phyloP scores from a whole-genome alignment of 2,797 vertebrate genomes.

The Pseudochirops cupreus region DNA sequence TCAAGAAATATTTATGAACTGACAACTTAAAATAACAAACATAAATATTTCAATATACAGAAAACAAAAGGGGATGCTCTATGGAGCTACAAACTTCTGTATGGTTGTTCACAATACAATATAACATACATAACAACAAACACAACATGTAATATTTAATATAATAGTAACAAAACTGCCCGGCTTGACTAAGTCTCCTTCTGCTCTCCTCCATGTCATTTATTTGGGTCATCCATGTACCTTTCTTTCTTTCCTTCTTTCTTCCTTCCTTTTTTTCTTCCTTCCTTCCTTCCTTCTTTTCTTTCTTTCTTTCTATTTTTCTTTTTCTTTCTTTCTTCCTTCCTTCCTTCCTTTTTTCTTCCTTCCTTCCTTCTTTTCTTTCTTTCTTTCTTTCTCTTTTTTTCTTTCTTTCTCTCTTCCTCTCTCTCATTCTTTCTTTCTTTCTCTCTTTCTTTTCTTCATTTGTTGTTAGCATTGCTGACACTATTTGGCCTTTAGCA shows the following conservation, averaged over 20 bases:
- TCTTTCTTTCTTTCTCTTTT: too few species aligned
- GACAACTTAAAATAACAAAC: too few species aligned
- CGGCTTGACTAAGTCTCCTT: not conserved
- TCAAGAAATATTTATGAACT: too few species aligned
- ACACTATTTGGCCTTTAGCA: not conserved
- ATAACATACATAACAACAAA: too few species aligned
- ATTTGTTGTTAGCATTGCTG: not conserved
- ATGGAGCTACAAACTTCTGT: not conserved
- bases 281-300: too few species aligned
- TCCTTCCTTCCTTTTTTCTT: too few species aligned
- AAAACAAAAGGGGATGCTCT: not conserved
- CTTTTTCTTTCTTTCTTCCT: not conserved
- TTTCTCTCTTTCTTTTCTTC: not conserved
- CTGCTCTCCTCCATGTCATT: not conserved
- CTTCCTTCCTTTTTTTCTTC: too few species aligned
- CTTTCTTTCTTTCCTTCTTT: not conserved
- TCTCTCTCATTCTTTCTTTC: too few species aligned
- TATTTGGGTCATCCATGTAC: not conserved
- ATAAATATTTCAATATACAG: too few species aligned
- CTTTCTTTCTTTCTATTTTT: too few species aligned
- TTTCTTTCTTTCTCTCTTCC: not conserved
- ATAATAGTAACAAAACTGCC: not conserved
- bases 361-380: not conserved
- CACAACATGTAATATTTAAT: not conserved
- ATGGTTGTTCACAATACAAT: not conserved